Percentiles rank a stretch among this genome's conserved stretches.
These are phyloP conservation scores for Mareca penelope DNA, from an alignment of 2,797 vertebrate species.

Conservation along the genomic window DNA sequence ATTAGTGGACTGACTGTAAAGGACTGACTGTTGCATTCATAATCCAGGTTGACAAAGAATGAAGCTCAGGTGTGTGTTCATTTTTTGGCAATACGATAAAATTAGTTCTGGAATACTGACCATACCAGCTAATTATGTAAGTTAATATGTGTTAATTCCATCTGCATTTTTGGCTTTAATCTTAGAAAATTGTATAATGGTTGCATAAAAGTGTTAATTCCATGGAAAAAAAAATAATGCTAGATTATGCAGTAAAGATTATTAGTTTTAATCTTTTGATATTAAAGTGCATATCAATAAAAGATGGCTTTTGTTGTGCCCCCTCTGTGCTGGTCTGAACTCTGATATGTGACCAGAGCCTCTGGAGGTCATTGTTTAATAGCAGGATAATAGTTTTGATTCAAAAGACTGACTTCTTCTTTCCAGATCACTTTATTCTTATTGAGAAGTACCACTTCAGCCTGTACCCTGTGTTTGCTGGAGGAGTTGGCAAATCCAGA, in stretches of 20 bases:
- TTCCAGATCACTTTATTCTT: constrained; percentile 86
- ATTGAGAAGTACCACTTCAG: constrained; percentile 86
- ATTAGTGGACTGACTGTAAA: background rate
- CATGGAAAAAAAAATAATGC: background rate
- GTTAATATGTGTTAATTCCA: background rate
- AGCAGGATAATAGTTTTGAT: background rate
- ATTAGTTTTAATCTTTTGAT: background rate
- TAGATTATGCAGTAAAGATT: background rate
- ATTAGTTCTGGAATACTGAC: background rate
- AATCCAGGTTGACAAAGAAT: background rate
- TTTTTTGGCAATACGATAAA: background rate
- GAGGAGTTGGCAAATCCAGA: constrained; percentile 85
- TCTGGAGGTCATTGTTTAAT: background rate
- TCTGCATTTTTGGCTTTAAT: background rate
- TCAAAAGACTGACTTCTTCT: constrained; percentile 16
- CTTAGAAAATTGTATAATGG: background rate
- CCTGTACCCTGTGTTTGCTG: constrained; percentile 88
- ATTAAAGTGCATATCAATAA: background rate
- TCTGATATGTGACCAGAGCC: background rate
- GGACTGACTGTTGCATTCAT: background rate
- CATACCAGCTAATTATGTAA: background rate
- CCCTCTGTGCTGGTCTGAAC: background rate
- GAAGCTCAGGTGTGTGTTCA: background rate
- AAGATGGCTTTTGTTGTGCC: background rate
- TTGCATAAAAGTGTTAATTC: background rate